Evolutionary conservation across 1,140 invertebrate genomes (phyloP), one percentile per base, ranked within the genome.

Genomic region (Oreohelix idahoensis): DNA sequence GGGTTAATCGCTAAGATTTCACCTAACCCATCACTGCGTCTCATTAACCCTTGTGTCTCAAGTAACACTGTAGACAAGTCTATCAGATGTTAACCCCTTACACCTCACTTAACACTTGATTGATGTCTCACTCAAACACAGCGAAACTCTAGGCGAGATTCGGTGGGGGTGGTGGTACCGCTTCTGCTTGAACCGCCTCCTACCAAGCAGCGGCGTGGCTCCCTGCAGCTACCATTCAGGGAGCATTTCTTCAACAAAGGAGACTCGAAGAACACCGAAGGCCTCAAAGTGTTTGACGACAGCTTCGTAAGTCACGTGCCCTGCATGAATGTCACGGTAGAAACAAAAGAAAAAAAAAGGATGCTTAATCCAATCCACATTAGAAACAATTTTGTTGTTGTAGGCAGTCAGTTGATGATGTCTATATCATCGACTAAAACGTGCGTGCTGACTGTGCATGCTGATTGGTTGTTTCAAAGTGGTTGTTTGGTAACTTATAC

Each of bases 271-370:
- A 83, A 63, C 69, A 26, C 79, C 35, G 85, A 79, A 11, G 83
- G 66, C 13, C 36, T 86, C 26, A 83, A 82, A 80, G 69, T 79
- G 39, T 77, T 66, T 49, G 85, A 86, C 38, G 85, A 86, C 73
- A 79, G 76, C 45, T 86, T 86, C 83, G 85, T 86, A 86, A 86
- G 85, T 86, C 69, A 32, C 75, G 42, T 35, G 17, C 20, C n/a
- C 75, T 53, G 42, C 45, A 51, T 53, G 42, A 42, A 13, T 42
- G 42, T 49, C 42, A 49, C 38, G 4, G 20, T 74, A 42, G 38
- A 39, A 49, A 2, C n/a, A 1, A 71, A 71, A 35, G 15, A 45
- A 5, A 45, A n/a, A n/a, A n/a, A n/a, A n/a, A n/a, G n/a, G n/a
- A n/a, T n/a, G n/a, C n/a, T n/a, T n/a, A n/a, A n/a, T n/a, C n/a